Conservation (phyloP, 1,140 invertebrate genomes). For the Aculops lycopersici region DNA sequence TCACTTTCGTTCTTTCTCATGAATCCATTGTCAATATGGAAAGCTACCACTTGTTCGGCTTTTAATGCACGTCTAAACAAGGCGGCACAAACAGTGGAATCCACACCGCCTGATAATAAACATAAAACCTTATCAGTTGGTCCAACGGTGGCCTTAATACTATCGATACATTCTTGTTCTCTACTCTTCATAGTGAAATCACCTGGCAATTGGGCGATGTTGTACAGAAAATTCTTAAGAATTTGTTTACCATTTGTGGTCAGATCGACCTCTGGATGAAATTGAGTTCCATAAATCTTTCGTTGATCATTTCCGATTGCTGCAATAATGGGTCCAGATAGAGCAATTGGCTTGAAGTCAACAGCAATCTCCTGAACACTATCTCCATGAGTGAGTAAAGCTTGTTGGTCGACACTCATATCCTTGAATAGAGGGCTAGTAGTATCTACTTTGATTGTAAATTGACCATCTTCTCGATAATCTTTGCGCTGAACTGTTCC, state of each 20-base stretch:
- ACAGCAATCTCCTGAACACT: constrained; percentile 64
- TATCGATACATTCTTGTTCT: constrained; percentile 65
- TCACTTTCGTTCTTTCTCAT: constrained; percentile 82
- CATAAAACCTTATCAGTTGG: constrained; percentile 60
- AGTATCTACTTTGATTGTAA: constrained; percentile 51
- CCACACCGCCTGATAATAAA: constrained; percentile 51
- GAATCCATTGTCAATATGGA: constrained; percentile 96
- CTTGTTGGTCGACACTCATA: constrained; percentile 48
- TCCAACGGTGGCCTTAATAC: constrained; percentile 60
- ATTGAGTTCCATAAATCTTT: constrained; percentile 81
- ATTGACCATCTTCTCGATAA: constrained; percentile 74
- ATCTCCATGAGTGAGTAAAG: constrained; percentile 85
- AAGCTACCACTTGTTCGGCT: constrained; percentile 63
- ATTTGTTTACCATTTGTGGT: constrained; percentile 65
- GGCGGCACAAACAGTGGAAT: constrained; percentile 89
- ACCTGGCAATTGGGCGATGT: constrained; percentile 48
- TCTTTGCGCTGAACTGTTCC: constrained; percentile 61
- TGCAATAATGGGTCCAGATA: constrained; percentile 48
- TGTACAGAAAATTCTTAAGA: constrained; percentile 75
- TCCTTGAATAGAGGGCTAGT: constrained; percentile 65
- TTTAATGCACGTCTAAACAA: constrained; percentile 55
- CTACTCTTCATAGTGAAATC: constrained; percentile 57
- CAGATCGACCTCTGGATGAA: constrained; percentile 85
- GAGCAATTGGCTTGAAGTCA: constrained; percentile 43
- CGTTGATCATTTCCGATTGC: constrained; percentile 68